phyloP scores from a whole-genome alignment of 2,888 invertebrate species.

The Monopis laevigella region DNA sequence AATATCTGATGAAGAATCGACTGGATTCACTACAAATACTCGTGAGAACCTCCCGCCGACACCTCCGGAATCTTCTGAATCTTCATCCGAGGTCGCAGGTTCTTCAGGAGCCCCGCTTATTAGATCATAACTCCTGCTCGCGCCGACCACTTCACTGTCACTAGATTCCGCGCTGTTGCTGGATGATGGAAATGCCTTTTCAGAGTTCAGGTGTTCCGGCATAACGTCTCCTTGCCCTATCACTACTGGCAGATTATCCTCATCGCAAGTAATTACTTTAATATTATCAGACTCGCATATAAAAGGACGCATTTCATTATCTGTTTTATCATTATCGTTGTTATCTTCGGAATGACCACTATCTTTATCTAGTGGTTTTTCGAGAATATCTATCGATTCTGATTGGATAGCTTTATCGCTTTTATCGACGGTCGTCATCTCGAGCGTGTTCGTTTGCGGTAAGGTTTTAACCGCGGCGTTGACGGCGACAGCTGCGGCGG shows the following conservation, averaged over 20 bases:
- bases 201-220: slow-evolving; percentile 54
- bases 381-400: slow-evolving; percentile 34
- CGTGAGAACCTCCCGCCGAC: slow-evolving; percentile 69
- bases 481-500: slow-evolving; percentile 57
- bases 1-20: slow-evolving; percentile 68
- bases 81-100: slow-evolving; percentile 57
- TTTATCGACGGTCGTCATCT: slow-evolving; percentile 46
- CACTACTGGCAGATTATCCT: slow-evolving; percentile 36
- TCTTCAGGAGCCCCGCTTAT: slow-evolving; percentile 54
- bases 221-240: slow-evolving; percentile 42
- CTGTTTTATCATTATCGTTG: slow-evolving; percentile 36
- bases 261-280: slow-evolving; percentile 47
- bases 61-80: slow-evolving; percentile 64
- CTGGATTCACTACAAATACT: slow-evolving; percentile 74
- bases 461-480: slow-evolving; percentile 44
- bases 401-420: slow-evolving; percentile 58
- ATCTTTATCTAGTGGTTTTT: slow-evolving; percentile 47
- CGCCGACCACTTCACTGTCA: slow-evolving; percentile 48
- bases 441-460: slow-evolving; percentile 41
- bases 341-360: slow-evolving; percentile 8
- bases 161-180: slow-evolving; percentile 59
- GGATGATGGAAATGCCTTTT: slow-evolving; percentile 67
- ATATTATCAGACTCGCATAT: slow-evolving; percentile 41
- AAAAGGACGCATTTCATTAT: slow-evolving; percentile 42
- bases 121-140: slow-evolving; percentile 52